These are phyloP conservation scores for Phylloscopus collybita DNA, from an alignment of 2,797 vertebrate species.

Conservation along the genomic window DNA sequence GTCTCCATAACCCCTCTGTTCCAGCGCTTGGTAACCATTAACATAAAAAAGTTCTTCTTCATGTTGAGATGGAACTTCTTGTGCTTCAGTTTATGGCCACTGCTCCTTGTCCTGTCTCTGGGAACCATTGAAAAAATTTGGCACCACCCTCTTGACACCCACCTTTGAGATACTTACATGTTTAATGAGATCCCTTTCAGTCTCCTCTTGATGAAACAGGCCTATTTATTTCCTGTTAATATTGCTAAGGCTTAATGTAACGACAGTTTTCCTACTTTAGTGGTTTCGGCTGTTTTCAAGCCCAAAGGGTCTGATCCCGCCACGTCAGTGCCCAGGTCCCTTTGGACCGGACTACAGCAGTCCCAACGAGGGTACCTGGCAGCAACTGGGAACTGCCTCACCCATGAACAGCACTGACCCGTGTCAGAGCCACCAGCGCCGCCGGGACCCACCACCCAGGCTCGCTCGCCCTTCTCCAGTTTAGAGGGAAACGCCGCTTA, in stretches of 20 bases:
- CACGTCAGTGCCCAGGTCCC: fast-evolving
- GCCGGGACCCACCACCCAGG: fast-evolving
- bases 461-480: background rate
- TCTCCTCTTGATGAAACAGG: background rate
- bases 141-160: background rate
- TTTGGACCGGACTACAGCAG: fast-evolving
- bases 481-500: background rate
- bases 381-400: background rate
- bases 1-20: background rate
- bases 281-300: background rate
- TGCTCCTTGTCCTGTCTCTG: background rate
- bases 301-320: too few relatives aligned
- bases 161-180: background rate
- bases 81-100: background rate
- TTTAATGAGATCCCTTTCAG: background rate
- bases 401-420: fast-evolving
- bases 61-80: background rate
- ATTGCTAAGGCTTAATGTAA: background rate
- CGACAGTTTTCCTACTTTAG: fast-evolving
- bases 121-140: background rate
- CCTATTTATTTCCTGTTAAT: background rate
- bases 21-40: background rate
- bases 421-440: background rate
- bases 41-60: background rate
- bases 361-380: fast-evolving